Conservation (phyloP, 2,888 invertebrate genomes). For the Pemphredon lugubris region DNA sequence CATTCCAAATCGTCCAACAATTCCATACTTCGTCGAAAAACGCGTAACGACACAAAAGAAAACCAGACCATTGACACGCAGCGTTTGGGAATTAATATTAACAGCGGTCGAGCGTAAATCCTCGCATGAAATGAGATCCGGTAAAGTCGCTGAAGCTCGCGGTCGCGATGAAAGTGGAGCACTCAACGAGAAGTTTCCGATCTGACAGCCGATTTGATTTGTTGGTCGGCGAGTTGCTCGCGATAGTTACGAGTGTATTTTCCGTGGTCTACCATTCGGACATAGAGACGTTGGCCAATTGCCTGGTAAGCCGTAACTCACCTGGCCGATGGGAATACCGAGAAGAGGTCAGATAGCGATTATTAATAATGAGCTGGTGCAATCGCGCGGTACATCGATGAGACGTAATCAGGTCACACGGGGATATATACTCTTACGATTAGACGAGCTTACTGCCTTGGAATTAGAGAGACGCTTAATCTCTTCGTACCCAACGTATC, state of each 20-base stretch:
- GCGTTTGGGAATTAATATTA: no score
- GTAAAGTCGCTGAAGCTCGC: no score
- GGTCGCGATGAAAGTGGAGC: not conserved
- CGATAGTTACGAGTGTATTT: constrained; percentile 75
- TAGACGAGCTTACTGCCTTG: no score
- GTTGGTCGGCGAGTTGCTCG: constrained; percentile 73
- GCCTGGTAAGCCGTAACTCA: constrained; percentile 63
- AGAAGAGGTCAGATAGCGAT: constrained; percentile 68
- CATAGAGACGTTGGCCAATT: constrained; percentile 70
- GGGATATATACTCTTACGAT: not conserved
- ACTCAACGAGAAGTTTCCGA: constrained; percentile 74
- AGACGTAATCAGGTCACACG: constrained; percentile 47
- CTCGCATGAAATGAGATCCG: no score
- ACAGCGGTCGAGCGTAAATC: no score
- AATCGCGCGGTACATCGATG: constrained; percentile 18
- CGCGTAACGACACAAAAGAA: no score
- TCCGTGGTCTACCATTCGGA: constrained; percentile 64
- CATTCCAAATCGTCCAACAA: no score
- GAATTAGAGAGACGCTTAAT: no score
- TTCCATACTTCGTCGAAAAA: no score
- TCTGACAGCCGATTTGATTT: constrained; percentile 72
- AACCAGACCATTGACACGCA: no score
- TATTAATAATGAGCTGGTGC: constrained; percentile 72
- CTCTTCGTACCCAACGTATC: no score
- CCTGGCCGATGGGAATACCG: constrained; percentile 25